phyloP scores from a whole-genome alignment of 2,888 invertebrate species.

The Periphyllus acericola region DNA sequence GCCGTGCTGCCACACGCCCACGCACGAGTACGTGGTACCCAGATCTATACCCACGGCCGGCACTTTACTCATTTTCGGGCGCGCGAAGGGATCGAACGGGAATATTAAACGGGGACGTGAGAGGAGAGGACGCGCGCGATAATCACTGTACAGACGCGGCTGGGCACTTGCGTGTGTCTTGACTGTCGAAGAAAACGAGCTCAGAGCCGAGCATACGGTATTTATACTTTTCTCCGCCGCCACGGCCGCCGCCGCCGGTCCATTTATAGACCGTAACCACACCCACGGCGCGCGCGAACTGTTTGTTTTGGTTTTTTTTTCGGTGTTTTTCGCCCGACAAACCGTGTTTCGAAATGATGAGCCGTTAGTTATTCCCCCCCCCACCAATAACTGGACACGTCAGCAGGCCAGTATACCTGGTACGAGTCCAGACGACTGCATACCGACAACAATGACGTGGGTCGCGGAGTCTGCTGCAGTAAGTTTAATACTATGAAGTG shows the following conservation, averaged over 20 bases:
- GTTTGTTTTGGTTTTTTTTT: constrained; percentile 18
- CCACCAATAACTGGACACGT: too few relatives aligned
- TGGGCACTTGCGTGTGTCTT: not conserved
- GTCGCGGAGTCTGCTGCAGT: too few relatives aligned
- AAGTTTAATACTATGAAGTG: too few relatives aligned
- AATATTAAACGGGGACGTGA: not conserved
- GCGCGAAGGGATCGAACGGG: not conserved
- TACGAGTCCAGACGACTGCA: too few relatives aligned
- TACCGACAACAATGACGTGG: too few relatives aligned
- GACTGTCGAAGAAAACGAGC: not conserved
- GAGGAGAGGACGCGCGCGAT: not conserved
- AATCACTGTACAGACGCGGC: too few relatives aligned
- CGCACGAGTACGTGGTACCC: constrained; percentile 87
- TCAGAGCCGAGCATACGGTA: constrained; percentile 3
- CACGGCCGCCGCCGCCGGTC: not conserved
- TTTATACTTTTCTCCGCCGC: constrained; percentile 22
- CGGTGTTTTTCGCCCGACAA: not conserved
- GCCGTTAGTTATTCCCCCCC: too few relatives aligned
- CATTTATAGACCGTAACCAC: constrained; percentile 48
- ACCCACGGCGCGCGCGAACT: not conserved
- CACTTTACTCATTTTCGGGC: constrained; percentile 66
- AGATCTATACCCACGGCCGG: constrained; percentile 84
- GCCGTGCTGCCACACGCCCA: constrained; percentile 83
- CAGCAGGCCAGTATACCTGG: too few relatives aligned
- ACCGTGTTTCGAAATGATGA: too few relatives aligned